phyloP scores from a whole-genome alignment of 2,113 vertebrate genomes.

The Turnix velox region DNA sequence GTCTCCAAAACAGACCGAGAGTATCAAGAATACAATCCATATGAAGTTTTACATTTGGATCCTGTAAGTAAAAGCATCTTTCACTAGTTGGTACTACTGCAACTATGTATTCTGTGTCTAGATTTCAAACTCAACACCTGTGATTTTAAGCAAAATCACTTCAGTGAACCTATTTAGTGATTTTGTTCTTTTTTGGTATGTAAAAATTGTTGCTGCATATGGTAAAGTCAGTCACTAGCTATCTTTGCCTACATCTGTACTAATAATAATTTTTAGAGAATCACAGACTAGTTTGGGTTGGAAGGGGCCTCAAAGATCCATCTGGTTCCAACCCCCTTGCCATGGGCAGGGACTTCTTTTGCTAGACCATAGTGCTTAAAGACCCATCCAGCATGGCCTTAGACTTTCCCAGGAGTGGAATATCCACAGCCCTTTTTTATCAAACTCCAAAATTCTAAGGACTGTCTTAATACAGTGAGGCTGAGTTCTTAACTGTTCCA shows the following conservation, averaged over 20 bases:
- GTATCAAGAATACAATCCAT: constrained; percentile 98
- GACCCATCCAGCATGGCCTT: no score
- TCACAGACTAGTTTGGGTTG: no score
- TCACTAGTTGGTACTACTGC: neutral
- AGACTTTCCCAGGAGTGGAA: no score
- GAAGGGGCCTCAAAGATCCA: no score
- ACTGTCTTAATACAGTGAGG: neutral
- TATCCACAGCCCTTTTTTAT: no score
- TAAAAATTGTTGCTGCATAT: neutral
- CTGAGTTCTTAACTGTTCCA: neutral
- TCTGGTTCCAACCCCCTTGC: no score
- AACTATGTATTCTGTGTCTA: neutral
- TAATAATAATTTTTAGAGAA: no score
- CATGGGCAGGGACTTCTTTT: no score
- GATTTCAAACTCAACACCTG: neutral
- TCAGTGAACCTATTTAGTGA: neutral
- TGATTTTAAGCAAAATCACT: neutral
- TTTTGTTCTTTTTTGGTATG: neutral
- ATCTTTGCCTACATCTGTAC: neutral
- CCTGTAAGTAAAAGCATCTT: constrained; percentile 79
- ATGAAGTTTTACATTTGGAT: constrained; percentile 93
- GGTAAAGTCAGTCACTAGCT: neutral
- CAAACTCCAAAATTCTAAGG: neutral
- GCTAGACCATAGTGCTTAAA: no score
- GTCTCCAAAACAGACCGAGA: constrained; percentile 97